Percentiles rank a stretch among this genome's conserved stretches.
phyloP scores from a whole-genome alignment of 2,888 invertebrate species.

The Chesias legatella region DNA sequence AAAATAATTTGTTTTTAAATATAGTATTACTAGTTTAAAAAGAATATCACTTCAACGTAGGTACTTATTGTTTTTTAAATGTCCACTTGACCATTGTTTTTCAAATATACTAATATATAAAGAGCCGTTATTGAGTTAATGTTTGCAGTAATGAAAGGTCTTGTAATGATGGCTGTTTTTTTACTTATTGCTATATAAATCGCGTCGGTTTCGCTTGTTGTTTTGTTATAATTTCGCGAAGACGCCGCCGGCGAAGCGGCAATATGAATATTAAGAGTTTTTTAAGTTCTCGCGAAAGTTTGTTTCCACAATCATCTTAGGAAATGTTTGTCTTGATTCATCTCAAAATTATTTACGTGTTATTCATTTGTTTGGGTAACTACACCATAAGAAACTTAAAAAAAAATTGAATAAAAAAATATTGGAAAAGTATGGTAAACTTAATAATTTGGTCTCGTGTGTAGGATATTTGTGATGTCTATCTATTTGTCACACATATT shows the following conservation, averaged over 20 bases:
- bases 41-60: no score
- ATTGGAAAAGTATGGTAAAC: no score
- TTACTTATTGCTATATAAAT: conserved; percentile 68
- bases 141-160: conserved; percentile 31
- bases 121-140: conserved; percentile 25
- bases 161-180: conserved; percentile 41
- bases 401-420: no score
- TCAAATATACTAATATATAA: conserved; percentile 33
- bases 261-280: conserved; percentile 69
- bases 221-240: conserved; percentile 76
- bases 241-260: conserved; percentile 64
- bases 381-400: no score
- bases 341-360: no score
- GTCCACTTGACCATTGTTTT: conserved; percentile 54
- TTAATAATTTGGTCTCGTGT: no score
- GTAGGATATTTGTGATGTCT: no score
- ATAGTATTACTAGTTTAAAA: no score
- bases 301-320: conserved; percentile 35
- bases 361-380: no score
- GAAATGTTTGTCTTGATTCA: not conserved
- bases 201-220: conserved; percentile 60
- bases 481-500: no score
- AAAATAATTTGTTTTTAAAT: no score
- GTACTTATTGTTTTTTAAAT: conserved; percentile 25
- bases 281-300: conserved; percentile 43